Conservation (phyloP, 2,797 vertebrate species). For the Sebastes reedi region DNA sequence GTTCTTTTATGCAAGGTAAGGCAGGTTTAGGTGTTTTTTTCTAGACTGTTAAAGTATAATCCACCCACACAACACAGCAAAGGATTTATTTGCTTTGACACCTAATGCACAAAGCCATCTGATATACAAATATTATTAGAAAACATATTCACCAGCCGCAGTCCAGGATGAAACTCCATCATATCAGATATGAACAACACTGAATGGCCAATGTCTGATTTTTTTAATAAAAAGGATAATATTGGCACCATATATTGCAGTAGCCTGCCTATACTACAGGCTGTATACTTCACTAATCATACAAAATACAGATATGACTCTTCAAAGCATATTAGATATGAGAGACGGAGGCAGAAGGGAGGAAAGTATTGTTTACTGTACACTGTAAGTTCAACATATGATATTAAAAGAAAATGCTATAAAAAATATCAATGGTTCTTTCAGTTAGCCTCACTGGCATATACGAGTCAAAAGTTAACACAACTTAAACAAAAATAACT, state of each 20-base stretch:
- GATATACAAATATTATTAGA: slow-evolving; percentile 36
- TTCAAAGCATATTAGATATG: background rate
- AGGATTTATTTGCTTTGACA: background rate
- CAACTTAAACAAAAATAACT: background rate
- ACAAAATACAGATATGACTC: background rate
- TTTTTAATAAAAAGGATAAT: slow-evolving; percentile 20
- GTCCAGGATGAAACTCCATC: background rate
- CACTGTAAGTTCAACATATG: background rate
- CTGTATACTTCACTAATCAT: background rate
- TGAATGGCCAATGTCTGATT: background rate
- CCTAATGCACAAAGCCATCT: slow-evolving; percentile 22
- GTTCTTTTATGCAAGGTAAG: background rate
- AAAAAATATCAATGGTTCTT: background rate
- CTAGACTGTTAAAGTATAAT: background rate
- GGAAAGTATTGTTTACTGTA: background rate
- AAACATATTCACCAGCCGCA: background rate
- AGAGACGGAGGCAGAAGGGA: background rate
- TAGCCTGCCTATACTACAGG: background rate
- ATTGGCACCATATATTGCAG: background rate
- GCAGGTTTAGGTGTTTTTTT: background rate
- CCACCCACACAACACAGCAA: background rate
- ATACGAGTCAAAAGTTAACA: background rate
- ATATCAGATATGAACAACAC: slow-evolving; percentile 7
- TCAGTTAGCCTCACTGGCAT: background rate
- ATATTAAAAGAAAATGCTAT: background rate